Percentiles rank a stretch among this genome's conserved stretches.
These are phyloP conservation scores for Odontomyia ornata DNA, from an alignment of 2,888 invertebrate species.

Conservation along the genomic window DNA sequence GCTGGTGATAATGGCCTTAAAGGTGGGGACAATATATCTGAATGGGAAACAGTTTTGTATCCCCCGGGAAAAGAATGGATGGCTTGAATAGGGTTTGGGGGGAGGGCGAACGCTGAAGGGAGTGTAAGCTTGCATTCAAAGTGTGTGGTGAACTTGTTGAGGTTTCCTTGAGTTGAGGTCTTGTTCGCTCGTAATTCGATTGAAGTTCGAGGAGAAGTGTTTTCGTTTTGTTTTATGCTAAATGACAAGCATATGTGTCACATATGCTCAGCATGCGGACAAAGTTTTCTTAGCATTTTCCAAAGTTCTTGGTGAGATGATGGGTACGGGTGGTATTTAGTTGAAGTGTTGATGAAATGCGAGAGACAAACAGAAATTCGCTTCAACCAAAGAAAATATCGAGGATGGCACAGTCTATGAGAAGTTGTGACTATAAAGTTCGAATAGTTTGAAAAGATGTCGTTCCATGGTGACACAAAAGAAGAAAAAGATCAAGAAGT, in stretches of 20 bases:
- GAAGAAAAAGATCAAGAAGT: too few species aligned
- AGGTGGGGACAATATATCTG: conserved; percentile 13
- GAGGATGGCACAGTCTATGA: neutral
- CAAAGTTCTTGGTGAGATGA: conserved; percentile 13
- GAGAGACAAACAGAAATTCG: too few species aligned
- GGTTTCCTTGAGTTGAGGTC: conserved; percentile 32
- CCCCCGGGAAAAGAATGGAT: too few species aligned
- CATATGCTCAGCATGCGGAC: conserved; percentile 29
- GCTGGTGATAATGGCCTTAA: conserved; percentile 32
- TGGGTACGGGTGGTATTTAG: neutral
- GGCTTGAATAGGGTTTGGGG: too few species aligned
- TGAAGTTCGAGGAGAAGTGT: conserved; percentile 13
- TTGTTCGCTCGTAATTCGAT: conserved; percentile 38
- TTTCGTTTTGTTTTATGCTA: conserved; percentile 23
- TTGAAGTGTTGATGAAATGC: neutral
- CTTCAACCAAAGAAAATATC: neutral
- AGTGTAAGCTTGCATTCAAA: neutral
- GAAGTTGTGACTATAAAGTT: neutral
- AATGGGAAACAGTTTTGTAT: neutral
- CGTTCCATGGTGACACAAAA: neutral
- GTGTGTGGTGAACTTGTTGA: conserved; percentile 35
- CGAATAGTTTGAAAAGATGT: neutral
- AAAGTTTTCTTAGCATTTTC: conserved; percentile 35
- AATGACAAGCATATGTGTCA: conserved; percentile 41
- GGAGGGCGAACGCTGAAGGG: neutral